Base-by-base conservation (phyloP, 2,797 vertebrate genomes). In the Chloroceryle inda region DNA sequence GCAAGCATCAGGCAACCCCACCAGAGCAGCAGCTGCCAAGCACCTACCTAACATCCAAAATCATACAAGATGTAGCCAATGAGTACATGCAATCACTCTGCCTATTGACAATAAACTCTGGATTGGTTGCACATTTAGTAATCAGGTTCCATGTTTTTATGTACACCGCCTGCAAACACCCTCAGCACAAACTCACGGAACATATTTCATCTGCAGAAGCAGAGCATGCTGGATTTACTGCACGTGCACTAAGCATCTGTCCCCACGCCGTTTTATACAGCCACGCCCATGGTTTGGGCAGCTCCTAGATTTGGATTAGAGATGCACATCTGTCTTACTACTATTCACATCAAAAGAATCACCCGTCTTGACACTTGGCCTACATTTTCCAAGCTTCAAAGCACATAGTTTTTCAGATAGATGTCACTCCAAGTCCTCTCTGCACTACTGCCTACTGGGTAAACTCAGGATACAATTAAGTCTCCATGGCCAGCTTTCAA, bases 171-270 rank as follows among this genome's bases (percentile, higher is more conserved):
- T 37, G 24, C 68, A 72, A n/a, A 72, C 29, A 47, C 5, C 5
- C 61, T 71, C 62, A 61, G 49, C 62, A 81, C 29, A 78, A 84
- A 67, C 16, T 53, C 59, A 40, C 40, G 38, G 37, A 80, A 61
- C 0, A 0, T 3, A 37, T 14, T 66, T 68, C 22, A 91, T 24
- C 56, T 64, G 75, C 82, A 64, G 50, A 69, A 85, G 27, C 22
- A 26, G 47, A 79, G 53, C 18, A 45, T 0, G 0, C 13, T 62
- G 26, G 38, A 49, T 38, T 61, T 69, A 47, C 18, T 45, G n/a
- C 2, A 0, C 29, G 11, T 3, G 18, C 1, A 1, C 67, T 40
- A 74, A 80, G 35, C 23, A 37, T 56, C 33, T 73, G 27, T 35
- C 31, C 23, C 47, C 44, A 37, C 0, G 6, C n/a, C 67, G 17